phyloP scores from a whole-genome alignment of 2,888 invertebrate species.

The Chesias legatella region DNA sequence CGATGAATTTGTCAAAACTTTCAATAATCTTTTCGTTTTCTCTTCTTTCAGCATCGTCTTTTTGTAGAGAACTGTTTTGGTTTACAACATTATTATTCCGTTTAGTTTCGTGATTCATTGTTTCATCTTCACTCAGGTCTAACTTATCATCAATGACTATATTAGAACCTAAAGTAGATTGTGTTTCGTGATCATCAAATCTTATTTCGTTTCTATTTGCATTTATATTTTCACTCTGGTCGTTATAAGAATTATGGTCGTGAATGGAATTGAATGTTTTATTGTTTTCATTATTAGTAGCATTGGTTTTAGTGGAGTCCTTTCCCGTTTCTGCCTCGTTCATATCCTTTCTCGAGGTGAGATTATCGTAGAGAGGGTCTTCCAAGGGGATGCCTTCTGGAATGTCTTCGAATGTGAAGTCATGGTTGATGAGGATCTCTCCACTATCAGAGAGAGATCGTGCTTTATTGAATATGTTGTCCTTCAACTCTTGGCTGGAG shows the following conservation, averaged over 20 bases:
- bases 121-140: slow-evolving; percentile 12
- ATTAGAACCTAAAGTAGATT: background rate
- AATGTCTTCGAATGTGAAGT: slow-evolving; percentile 63
- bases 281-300: background rate
- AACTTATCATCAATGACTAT: slow-evolving; percentile 11
- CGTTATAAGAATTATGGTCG: background rate
- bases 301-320: background rate
- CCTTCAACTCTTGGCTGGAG: slow-evolving; percentile 46
- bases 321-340: slow-evolving; percentile 10
- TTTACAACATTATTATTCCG: background rate
- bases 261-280: background rate
- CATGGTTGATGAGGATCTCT: slow-evolving; percentile 59
- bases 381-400: slow-evolving; percentile 67
- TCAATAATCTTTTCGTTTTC: background rate
- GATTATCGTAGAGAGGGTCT: slow-evolving; percentile 62
- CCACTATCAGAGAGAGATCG: slow-evolving; percentile 47
- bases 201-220: background rate
- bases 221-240: slow-evolving; percentile 3
- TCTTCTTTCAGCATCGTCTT: background rate
- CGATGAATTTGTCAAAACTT: background rate
- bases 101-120: background rate
- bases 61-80: background rate
- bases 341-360: slow-evolving; percentile 35
- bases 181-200: background rate
- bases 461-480: slow-evolving; percentile 62